Percentiles rank a stretch among this genome's conserved stretches.
phyloP scores from a whole-genome alignment of 92 coral and sea anemone species.

The Diadumene lineata region DNA sequence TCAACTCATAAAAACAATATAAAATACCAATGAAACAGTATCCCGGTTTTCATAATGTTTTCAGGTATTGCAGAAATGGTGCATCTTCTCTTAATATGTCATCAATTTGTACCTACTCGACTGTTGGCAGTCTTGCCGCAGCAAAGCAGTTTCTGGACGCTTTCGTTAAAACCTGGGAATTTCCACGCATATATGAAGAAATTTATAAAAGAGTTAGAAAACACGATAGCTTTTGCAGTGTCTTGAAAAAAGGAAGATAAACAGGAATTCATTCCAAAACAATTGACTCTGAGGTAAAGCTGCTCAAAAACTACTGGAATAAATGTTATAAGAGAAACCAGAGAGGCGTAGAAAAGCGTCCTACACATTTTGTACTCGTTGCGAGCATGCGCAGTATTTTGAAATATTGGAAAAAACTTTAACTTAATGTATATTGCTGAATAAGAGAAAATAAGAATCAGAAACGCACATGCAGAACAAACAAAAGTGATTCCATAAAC shows the following conservation, averaged over 20 bases:
- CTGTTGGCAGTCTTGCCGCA: too few species aligned
- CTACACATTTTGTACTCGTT: neutral
- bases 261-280: neutral
- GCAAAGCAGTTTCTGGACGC: neutral
- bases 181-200: slow-evolving; percentile 2
- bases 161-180: neutral
- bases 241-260: neutral
- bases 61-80: too few species aligned
- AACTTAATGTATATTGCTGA: neutral
- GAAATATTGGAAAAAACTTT: neutral
- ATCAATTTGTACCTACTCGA: too few species aligned
- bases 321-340: neutral
- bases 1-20: too few species aligned
- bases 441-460: neutral
- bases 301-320: neutral
- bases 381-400: neutral
- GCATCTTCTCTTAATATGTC: too few species aligned
- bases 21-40: too few species aligned
- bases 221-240: neutral
- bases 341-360: neutral
- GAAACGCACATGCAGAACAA: neutral
- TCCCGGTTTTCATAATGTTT: too few species aligned
- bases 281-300: neutral
- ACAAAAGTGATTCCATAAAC: neutral
- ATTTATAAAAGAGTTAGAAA: slow-evolving; percentile 2